Evolutionary conservation across 2,888 invertebrate species (phyloP).

Genomic region (Volucella inflata): DNA sequence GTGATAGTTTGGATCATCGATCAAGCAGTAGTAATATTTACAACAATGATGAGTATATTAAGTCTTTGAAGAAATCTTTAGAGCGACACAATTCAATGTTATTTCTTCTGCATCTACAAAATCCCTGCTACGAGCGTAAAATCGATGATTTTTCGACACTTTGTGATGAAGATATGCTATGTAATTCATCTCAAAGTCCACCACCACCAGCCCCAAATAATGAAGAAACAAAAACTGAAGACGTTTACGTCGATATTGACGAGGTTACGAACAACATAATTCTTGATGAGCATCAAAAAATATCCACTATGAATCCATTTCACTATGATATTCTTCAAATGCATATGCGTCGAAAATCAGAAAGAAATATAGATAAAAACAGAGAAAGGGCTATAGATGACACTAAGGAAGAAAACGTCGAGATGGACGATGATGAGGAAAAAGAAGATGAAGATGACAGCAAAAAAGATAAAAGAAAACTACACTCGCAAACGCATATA

Average conservation of each 20-base stretch:
- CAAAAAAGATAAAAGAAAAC: not conserved
- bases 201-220: constrained; percentile 93
- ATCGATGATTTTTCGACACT: constrained; percentile 76
- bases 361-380: not conserved
- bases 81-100: constrained; percentile 83
- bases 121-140: constrained; percentile 81
- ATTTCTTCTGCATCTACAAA: constrained; percentile 82
- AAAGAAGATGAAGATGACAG: not conserved
- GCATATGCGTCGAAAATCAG: constrained; percentile 53
- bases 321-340: constrained; percentile 77
- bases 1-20: constrained; percentile 46
- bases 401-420: not conserved
- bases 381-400: not conserved
- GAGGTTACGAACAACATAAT: constrained; percentile 61
- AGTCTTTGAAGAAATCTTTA: constrained; percentile 81
- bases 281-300: constrained; percentile 57
- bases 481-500: constrained; percentile 46
- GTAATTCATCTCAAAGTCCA: constrained; percentile 87
- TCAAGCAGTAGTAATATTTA: constrained; percentile 80
- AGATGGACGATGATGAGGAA: not conserved
- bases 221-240: constrained; percentile 80
- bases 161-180: constrained; percentile 77
- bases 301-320: constrained; percentile 79
- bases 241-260: constrained; percentile 59
- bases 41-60: constrained; percentile 83